Percentiles rank a stretch among this genome's conserved stretches.
These are phyloP conservation scores for Salticus scenicus DNA, from an alignment of 2,888 invertebrate species.

Conservation along the genomic window DNA sequence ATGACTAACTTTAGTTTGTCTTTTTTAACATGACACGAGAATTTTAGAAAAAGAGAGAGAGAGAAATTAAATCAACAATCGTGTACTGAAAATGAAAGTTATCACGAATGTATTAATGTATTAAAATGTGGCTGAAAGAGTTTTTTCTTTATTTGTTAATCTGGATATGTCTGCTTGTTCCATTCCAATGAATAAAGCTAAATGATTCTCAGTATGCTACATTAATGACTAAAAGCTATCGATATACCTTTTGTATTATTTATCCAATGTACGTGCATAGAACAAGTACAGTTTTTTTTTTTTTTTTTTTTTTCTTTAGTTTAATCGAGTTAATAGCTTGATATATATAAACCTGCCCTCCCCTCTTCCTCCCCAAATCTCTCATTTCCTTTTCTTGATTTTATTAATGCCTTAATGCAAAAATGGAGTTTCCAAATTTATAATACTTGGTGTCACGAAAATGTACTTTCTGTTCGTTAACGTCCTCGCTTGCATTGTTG, in stretches of 20 bases:
- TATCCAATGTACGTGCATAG: conserved; percentile 36
- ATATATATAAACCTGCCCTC: conserved; percentile 50
- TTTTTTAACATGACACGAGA: too few species aligned
- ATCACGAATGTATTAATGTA: conserved; percentile 56
- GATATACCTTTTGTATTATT: conserved; percentile 59
- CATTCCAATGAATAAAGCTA: conserved; percentile 46
- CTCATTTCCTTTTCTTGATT: conserved; percentile 23
- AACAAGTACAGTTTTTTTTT: not conserved
- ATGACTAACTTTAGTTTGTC: too few species aligned
- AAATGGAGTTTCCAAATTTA: conserved; percentile 59
- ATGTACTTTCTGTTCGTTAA: conserved; percentile 42
- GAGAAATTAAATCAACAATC: conserved; percentile 19
- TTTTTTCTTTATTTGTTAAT: conserved; percentile 52
- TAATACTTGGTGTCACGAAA: conserved; percentile 61
- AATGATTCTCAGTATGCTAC: conserved; percentile 41
- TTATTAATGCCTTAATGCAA: conserved; percentile 64
- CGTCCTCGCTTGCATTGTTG: conserved; percentile 53
- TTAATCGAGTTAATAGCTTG: conserved; percentile 66
- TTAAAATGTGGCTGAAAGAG: conserved; percentile 39
- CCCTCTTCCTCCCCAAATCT: too few species aligned
- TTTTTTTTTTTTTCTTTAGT: conserved; percentile 21
- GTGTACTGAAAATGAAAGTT: conserved; percentile 50
- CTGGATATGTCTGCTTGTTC: conserved; percentile 28
- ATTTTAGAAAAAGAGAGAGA: too few species aligned
- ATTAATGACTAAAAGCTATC: conserved; percentile 56